These are phyloP conservation scores for Diplodus sargus DNA, from an alignment of 2,797 vertebrate species.

Conservation along the genomic window DNA sequence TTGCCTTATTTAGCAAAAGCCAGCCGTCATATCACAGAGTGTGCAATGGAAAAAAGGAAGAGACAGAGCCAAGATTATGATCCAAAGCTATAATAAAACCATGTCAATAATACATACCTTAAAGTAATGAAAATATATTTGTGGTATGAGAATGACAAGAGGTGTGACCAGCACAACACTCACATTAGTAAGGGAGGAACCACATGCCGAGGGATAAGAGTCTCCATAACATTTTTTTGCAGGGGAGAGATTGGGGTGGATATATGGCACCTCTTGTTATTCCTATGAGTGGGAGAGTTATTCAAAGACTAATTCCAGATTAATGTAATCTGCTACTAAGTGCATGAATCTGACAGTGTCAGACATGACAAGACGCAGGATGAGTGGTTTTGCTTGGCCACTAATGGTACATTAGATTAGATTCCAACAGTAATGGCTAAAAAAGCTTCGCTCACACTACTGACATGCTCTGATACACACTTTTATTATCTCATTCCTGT, in stretches of 20 bases:
- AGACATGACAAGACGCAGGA: constrained; percentile 62
- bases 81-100: constrained; percentile 57
- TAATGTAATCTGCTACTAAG: constrained; percentile 46
- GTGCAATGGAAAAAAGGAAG: constrained; percentile 35
- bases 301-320: constrained; percentile 55
- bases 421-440: constrained; percentile 43
- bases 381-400: constrained; percentile 16
- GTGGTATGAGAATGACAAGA: constrained; percentile 60
- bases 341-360: constrained; percentile 62
- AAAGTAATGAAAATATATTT: constrained; percentile 56
- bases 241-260: constrained; percentile 7
- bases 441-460: constrained; percentile 31
- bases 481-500: constrained; percentile 24
- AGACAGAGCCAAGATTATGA: constrained; percentile 60
- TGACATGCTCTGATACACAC: constrained; percentile 17
- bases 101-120: constrained; percentile 68
- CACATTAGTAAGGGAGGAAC: constrained; percentile 48
- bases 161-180: constrained; percentile 24
- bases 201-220: constrained; percentile 31
- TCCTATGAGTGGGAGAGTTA: constrained; percentile 52
- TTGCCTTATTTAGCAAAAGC: constrained; percentile 79
- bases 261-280: constrained; percentile 24
- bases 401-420: constrained; percentile 27
- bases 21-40: constrained; percentile 59
- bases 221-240: constrained; percentile 31